These are phyloP conservation scores for Cinclus cinclus DNA, from an alignment of 2,113 vertebrate species.

Conservation along the genomic window DNA sequence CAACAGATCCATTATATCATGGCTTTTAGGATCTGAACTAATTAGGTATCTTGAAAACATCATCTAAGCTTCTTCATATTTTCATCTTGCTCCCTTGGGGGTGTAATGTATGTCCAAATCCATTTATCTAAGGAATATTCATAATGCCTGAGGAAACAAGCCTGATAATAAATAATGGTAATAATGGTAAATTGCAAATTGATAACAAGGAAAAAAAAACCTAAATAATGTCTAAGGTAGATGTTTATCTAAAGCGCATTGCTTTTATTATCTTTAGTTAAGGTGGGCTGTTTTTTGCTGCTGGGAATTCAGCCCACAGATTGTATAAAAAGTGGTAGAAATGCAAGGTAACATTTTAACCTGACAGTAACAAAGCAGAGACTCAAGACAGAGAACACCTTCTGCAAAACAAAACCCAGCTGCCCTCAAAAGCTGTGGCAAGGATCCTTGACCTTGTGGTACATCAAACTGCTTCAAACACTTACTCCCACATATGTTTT, in stretches of 20 bases:
- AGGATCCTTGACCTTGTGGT: background rate
- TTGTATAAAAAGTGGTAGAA: background rate
- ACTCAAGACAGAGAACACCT: background rate
- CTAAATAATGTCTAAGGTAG: background rate
- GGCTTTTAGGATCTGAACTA: background rate
- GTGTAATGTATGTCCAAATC: background rate
- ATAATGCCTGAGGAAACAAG: background rate
- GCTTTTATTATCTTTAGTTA: background rate
- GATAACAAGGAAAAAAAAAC: background rate
- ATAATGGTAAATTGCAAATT: background rate
- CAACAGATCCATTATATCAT: background rate
- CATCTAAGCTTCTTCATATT: background rate
- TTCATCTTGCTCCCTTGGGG: background rate
- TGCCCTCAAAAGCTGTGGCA: background rate
- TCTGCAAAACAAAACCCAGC: background rate
- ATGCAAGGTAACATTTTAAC: background rate
- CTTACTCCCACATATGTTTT: background rate
- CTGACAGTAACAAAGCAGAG: background rate
- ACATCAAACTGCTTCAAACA: background rate
- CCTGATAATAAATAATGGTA: background rate
- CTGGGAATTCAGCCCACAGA: background rate
- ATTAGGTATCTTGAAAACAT: background rate
- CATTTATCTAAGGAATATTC: background rate
- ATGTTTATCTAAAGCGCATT: background rate
- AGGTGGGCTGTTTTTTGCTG: background rate